Percentiles rank a stretch among this genome's conserved stretches.
Evolutionary conservation across 2,113 vertebrate genomes (phyloP).

Genomic region (Scopus umbretta): DNA sequence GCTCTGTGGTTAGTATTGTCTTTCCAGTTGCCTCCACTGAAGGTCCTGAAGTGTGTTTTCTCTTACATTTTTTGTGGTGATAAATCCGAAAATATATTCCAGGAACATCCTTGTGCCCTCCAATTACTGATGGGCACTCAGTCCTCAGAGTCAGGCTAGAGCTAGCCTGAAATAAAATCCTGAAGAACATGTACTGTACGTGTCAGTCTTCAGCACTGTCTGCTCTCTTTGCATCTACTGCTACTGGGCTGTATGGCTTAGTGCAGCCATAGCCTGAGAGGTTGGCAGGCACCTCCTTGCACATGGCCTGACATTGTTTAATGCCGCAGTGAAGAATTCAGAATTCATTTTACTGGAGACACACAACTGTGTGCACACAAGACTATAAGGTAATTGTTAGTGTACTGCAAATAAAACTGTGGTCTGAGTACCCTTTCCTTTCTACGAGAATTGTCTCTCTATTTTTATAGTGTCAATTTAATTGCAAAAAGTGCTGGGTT

Average conservation of each 20-base stretch:
- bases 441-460: not conserved
- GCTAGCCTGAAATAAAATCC: not conserved
- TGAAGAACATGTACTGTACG: not conserved
- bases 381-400: not conserved
- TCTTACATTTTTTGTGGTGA: not conserved
- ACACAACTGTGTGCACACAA: not conserved
- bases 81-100: not conserved
- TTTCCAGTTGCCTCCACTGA: not conserved
- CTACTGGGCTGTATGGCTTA: not conserved
- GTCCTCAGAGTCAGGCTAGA: not conserved
- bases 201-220: not conserved
- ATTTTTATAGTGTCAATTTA: not conserved
- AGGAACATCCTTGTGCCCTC: not conserved
- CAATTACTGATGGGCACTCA: not conserved
- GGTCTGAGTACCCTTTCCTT: not conserved
- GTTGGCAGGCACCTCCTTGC: not conserved
- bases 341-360: not conserved
- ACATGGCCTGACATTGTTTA: not conserved
- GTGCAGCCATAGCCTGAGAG: not conserved
- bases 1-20: not conserved
- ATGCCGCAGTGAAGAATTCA: not conserved
- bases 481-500: not conserved
- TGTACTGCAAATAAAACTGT: not conserved
- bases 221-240: not conserved
- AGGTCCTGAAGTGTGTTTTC: not conserved